phyloP scores from a whole-genome alignment of 2,888 invertebrate genomes.

The Odontothrips loti region DNA sequence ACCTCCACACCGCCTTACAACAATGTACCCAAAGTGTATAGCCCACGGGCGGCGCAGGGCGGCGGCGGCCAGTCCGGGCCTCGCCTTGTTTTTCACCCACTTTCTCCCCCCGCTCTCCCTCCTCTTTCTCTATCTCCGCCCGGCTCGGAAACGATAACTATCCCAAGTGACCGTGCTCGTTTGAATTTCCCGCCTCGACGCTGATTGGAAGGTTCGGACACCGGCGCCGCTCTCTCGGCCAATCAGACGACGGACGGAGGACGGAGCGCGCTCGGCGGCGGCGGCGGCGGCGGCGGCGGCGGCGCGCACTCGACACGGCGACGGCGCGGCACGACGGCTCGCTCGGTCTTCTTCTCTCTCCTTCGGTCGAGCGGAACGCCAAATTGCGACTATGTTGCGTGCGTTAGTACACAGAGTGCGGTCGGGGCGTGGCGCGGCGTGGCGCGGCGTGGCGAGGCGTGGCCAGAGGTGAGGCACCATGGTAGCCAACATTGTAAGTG shows the following conservation, averaged over 20 bases:
- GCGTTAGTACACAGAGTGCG: background rate
- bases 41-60: too few relatives aligned
- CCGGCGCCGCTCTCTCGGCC: too few relatives aligned
- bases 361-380: background rate
- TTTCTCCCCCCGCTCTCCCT: background rate
- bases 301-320: too few relatives aligned
- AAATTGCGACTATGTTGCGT: slow-evolving; percentile 22
- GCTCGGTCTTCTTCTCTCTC: background rate
- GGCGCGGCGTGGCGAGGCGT: background rate
- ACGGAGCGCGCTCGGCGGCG: too few relatives aligned
- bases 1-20: too few relatives aligned
- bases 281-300: too few relatives aligned
- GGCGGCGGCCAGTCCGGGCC: background rate
- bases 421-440: background rate
- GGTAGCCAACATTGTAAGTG: slow-evolving; percentile 26
- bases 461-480: background rate
- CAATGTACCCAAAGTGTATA: too few relatives aligned
- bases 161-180: too few relatives aligned
- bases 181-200: too few relatives aligned
- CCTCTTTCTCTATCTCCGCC: background rate
- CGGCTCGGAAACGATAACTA: too few relatives aligned
- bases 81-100: background rate
- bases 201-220: too few relatives aligned
- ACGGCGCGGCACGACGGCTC: background rate
- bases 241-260: too few relatives aligned